Conservation (phyloP, 2,888 invertebrate genomes). For the Adelphocoris suturalis region DNA sequence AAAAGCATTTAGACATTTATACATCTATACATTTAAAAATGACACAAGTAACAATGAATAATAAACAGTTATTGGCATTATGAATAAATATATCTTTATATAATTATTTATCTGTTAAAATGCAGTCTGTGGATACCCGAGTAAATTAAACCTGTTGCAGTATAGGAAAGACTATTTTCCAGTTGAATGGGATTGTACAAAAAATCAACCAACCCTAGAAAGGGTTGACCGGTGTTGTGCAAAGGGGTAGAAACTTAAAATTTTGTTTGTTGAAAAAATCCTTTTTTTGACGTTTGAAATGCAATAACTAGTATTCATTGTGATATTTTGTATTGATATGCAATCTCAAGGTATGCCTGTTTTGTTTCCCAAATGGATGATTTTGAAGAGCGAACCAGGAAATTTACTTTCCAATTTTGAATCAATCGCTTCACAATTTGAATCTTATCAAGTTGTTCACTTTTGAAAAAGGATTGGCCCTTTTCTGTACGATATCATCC, state of each 20-base stretch:
- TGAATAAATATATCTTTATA: constrained; percentile 74
- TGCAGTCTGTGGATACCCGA: constrained; percentile 75
- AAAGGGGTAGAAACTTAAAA: constrained; percentile 22
- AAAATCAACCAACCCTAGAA: constrained; percentile 65
- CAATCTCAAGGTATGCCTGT: constrained; percentile 29
- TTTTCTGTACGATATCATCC: constrained; percentile 71
- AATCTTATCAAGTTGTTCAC: not conserved
- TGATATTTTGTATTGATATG: constrained; percentile 50
- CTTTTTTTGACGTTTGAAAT: constrained; percentile 22
- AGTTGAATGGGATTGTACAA: constrained; percentile 68
- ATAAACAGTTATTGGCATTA: constrained; percentile 73
- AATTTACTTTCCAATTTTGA: constrained; percentile 14
- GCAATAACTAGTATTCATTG: not conserved
- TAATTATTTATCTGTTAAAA: constrained; percentile 72
- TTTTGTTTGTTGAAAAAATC: not conserved
- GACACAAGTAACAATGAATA: constrained; percentile 71
- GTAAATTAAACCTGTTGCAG: constrained; percentile 75
- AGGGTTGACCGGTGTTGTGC: constrained; percentile 34
- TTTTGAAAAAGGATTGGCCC: constrained; percentile 64
- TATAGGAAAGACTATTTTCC: constrained; percentile 74
- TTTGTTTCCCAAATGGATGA: constrained; percentile 24
- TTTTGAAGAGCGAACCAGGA: constrained; percentile 21
- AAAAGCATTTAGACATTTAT: constrained; percentile 73
- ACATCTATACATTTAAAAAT: constrained; percentile 70
- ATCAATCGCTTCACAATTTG: constrained; percentile 24